Evolutionary conservation across 2,888 invertebrate genomes (phyloP).

Genomic region (Drosophila prostipennis): DNA sequence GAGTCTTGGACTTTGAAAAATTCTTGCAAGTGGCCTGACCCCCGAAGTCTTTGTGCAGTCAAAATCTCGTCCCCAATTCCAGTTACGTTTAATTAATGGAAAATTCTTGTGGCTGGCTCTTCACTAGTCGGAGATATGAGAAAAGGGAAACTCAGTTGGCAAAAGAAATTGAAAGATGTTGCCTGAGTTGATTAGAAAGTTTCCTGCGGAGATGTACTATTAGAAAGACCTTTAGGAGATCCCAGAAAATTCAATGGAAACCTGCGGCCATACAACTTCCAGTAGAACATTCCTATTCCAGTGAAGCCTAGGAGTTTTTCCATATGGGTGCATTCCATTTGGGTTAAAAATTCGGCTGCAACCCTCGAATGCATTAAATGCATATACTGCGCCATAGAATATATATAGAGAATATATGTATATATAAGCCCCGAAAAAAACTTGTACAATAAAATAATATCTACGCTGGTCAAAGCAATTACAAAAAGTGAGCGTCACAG

Average conservation of each 20-base stretch:
- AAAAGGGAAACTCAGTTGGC: slow-evolving; percentile 16
- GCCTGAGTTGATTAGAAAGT: slow-evolving; percentile 56
- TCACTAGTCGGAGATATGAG: slow-evolving; percentile 36
- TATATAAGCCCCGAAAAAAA: slow-evolving; percentile 17
- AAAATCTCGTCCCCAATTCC: not conserved
- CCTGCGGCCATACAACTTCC: not conserved
- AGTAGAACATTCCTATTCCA: slow-evolving; percentile 11
- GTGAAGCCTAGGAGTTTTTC: slow-evolving; percentile 4
- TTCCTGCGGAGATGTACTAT: slow-evolving; percentile 34
- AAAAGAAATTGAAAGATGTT: slow-evolving; percentile 32
- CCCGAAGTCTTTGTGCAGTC: slow-evolving; percentile 22
- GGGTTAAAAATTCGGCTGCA: slow-evolving; percentile 50
- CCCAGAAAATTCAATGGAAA: not conserved
- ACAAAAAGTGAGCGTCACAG: slow-evolving; percentile 47
- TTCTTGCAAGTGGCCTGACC: slow-evolving; percentile 45
- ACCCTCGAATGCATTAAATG: slow-evolving; percentile 69
- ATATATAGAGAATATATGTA: not conserved
- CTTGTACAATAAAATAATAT: slow-evolving; percentile 45
- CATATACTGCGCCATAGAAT: slow-evolving; percentile 39
- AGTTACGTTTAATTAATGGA: slow-evolving; percentile 75
- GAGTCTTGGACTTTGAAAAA: slow-evolving; percentile 67
- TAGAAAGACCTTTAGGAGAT: not conserved
- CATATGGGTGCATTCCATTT: slow-evolving; percentile 14
- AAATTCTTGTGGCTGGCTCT: slow-evolving; percentile 70
- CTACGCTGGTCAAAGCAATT: slow-evolving; percentile 71